Percentiles rank a stretch among this genome's conserved stretches.
These are phyloP conservation scores for Cynopterus brachyotis DNA, from an alignment of 2,113 vertebrate species.

Conservation along the genomic window DNA sequence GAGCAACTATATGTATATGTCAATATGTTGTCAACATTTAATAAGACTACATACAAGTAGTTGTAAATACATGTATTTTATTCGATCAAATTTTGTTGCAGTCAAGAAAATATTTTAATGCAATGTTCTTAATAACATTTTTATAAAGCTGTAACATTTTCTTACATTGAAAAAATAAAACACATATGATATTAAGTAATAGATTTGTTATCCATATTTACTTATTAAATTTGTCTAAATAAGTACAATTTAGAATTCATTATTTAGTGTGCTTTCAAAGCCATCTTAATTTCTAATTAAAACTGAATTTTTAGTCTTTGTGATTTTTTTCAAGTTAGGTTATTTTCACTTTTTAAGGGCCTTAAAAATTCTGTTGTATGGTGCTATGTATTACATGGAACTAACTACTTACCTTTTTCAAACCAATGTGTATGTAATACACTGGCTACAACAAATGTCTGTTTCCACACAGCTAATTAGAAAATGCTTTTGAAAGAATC, in stretches of 20 bases:
- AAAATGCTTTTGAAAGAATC: conserved; percentile 33
- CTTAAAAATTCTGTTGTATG: not conserved
- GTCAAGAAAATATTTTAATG: not conserved
- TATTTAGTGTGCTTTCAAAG: conserved; percentile 23
- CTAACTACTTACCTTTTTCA: not conserved
- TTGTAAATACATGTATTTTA: not conserved
- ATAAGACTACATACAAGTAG: not conserved
- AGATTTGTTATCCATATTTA: not conserved
- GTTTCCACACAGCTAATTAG: not conserved
- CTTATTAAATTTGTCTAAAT: not conserved
- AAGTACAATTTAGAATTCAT: not conserved
- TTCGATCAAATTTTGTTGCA: not conserved
- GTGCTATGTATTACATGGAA: not conserved
- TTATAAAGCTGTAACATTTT: not conserved
- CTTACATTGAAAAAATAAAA: not conserved
- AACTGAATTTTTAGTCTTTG: not conserved
- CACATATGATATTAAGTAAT: not conserved
- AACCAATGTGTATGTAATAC: not conserved
- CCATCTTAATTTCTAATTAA: conserved; percentile 34
- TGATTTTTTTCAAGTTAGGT: not conserved
- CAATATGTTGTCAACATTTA: not conserved
- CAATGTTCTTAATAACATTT: not conserved
- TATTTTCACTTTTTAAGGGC: conserved; percentile 8
- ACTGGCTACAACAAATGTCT: conserved; percentile 24
- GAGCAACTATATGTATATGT: not conserved